These are phyloP conservation scores for Xestia rhomboidea DNA, from an alignment of 2,888 invertebrate genomes.

Conservation along the genomic window DNA sequence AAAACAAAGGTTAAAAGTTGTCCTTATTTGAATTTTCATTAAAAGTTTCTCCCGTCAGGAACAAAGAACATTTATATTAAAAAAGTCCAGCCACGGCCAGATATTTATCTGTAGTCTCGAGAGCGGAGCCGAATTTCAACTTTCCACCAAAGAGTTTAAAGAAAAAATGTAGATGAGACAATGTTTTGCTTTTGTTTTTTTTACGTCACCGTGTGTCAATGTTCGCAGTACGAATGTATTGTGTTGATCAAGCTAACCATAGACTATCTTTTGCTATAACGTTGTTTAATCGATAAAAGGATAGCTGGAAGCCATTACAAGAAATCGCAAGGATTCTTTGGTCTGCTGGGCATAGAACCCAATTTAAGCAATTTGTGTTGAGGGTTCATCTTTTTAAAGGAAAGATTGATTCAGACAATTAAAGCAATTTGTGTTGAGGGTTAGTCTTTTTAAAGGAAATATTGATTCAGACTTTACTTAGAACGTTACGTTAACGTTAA, in stretches of 20 bases:
- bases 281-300: not conserved
- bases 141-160: conserved; percentile 78
- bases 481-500: not conserved
- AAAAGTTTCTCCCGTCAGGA: conserved; percentile 89
- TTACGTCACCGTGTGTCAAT: not conserved
- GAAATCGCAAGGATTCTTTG: not conserved
- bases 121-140: conserved; percentile 88
- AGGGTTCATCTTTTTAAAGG: not conserved
- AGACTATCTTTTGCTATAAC: not conserved
- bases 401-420: not conserved
- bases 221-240: not conserved
- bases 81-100: conserved; percentile 89
- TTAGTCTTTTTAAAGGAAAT: not conserved
- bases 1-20: conserved; percentile 88
- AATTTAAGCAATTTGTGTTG: not conserved
- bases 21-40: conserved; percentile 90
- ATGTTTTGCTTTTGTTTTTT: conserved; percentile 16
- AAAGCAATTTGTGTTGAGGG: not conserved
- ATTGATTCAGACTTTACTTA: not conserved
- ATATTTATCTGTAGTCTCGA: conserved; percentile 91
- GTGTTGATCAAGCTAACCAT: not conserved
- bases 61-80: conserved; percentile 91
- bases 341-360: not conserved
- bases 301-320: not conserved
- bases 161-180: conserved; percentile 71